Evolutionary conservation across 2,113 vertebrate genomes (phyloP).

Genomic region (Nothocercus nigrocapillus): DNA sequence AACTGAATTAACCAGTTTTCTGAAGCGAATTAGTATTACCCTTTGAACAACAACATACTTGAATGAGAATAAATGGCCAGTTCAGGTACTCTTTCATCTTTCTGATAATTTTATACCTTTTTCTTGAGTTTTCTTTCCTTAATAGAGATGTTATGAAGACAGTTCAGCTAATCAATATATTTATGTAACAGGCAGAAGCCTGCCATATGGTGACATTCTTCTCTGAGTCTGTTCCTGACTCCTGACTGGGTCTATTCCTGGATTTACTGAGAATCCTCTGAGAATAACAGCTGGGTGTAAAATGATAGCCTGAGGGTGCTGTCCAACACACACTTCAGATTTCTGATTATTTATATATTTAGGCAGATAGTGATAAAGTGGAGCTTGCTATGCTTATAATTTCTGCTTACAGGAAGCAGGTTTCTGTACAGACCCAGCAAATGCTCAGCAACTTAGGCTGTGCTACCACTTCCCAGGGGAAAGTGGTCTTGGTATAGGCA

Average conservation of each 20-base stretch:
- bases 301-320: slow-evolving; percentile 68
- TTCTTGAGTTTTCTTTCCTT: neutral
- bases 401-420: neutral
- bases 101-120: neutral
- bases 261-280: slow-evolving; percentile 66
- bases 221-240: slow-evolving; percentile 47
- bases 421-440: neutral
- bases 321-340: slow-evolving; percentile 64
- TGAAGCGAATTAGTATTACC: rapidly evolving
- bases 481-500: neutral
- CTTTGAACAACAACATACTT: neutral
- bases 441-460: neutral
- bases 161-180: slow-evolving; percentile 58
- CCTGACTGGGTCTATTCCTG: slow-evolving; percentile 61
- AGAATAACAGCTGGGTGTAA: slow-evolving; percentile 75
- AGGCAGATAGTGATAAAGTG: slow-evolving; percentile 33
- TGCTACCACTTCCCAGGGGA: neutral
- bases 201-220: slow-evolving; percentile 70
- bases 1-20: neutral
- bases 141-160: slow-evolving; percentile 50
- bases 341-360: slow-evolving; percentile 69
- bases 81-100: neutral
- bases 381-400: neutral
- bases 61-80: neutral
- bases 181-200: slow-evolving; percentile 59